Base-by-base conservation (phyloP, 2,888 invertebrate genomes). In the Xanthorhoe spadicearia region DNA sequence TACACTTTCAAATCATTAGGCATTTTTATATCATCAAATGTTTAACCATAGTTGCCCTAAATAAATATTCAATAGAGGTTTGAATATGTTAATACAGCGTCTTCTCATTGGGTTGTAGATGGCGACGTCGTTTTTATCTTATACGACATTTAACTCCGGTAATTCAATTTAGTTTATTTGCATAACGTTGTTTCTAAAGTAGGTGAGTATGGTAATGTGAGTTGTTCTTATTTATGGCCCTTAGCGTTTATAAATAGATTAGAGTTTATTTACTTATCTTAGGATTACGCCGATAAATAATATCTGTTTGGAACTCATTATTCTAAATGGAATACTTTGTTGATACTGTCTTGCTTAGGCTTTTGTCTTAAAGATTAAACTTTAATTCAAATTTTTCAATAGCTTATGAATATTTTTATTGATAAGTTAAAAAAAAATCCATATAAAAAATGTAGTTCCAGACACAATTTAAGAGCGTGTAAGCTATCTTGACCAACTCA, bases 91-190 rank as follows among this genome's bases (percentile, higher is more conserved):
- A 93, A 93, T 92, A 85, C 83, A 79, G 77, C 79, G 86, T 87
- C 88, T 91, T 84, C 91, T 90, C 92, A 92, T 92, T 91, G 92
- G 92, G 82, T 92, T 90, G 92, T 92, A 92, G 92, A 93, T 92
- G 87, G 90, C 90, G 80, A 84, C 83, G 88, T 92, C 92, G 93
- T 93, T 93, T 93, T 93, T 93, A 93, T 93, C 93, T 93, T 89
- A 92, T 91, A 89, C 90, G 88, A 93, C 93, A 93, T 93, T 93
- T 93, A 93, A 92, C 93, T 92, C 92, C 86, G 85, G 93, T 92
- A 92, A 93, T 93, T 93, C 93, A 93, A 93, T 93, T 93, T 93
- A 90, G 86, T 87, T 77, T 88, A 93, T 93, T 93, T 91, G 91
- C 93, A 93, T 93, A 92, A 92, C 90, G 92, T 87, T 84, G 82